Percentiles rank a stretch among this genome's conserved stretches.
Evolutionary conservation across 2,888 invertebrate genomes (phyloP).

Genomic region (Monopis laevigella): DNA sequence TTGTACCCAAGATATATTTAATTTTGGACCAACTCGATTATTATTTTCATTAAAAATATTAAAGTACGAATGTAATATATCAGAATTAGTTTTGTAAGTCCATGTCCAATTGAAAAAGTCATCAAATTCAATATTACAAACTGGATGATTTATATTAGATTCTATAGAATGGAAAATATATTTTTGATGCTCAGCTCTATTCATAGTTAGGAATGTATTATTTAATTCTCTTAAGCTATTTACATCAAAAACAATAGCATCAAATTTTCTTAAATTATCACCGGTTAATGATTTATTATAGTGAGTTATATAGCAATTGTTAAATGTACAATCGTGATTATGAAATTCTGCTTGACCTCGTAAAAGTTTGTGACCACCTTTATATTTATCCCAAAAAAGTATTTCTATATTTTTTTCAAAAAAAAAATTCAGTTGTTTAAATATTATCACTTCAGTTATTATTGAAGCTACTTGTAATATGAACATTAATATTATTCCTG

Average conservation of each 20-base stretch:
- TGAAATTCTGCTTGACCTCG: not conserved
- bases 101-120: too few relatives aligned
- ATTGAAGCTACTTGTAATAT: too few relatives aligned
- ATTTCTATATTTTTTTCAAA: too few relatives aligned
- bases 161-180: not conserved
- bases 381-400: not conserved
- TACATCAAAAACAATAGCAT: not conserved
- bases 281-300: not conserved
- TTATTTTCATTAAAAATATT: conserved; percentile 30
- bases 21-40: conserved; percentile 35
- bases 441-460: too few relatives aligned
- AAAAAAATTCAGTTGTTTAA: too few relatives aligned
- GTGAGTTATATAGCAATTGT: not conserved
- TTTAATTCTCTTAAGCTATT: not conserved
- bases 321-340: not conserved
- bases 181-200: not conserved
- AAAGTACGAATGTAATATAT: conserved; percentile 41
- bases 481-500: too few relatives aligned
- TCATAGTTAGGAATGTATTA: not conserved
- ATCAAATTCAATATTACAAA: not conserved
- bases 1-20: conserved; percentile 30
- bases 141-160: not conserved
- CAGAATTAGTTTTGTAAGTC: conserved; percentile 24
- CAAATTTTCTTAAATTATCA: not conserved
- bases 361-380: not conserved